These are phyloP conservation scores for Megalopta genalis DNA, from an alignment of 1,140 invertebrate genomes.

Conservation along the genomic window DNA sequence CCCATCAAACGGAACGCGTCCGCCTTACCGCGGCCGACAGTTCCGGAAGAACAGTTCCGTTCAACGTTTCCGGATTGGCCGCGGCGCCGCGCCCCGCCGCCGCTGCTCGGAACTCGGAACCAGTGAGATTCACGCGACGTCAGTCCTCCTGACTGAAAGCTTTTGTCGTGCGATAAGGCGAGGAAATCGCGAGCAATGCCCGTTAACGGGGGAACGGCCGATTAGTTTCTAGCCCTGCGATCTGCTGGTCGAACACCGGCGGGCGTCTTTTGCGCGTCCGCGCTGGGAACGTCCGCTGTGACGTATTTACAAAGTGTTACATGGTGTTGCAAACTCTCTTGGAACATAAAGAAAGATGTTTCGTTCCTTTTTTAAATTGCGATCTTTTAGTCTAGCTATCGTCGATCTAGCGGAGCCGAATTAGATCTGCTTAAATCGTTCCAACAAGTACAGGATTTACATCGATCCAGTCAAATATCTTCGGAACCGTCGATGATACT, in stretches of 20 bases:
- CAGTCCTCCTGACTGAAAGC: neutral
- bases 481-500: too few relatives aligned
- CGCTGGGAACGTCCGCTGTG: neutral
- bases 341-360: too few relatives aligned
- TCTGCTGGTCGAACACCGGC: neutral
- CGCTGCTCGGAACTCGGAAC: neutral
- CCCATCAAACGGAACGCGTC: neutral
- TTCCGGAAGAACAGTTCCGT: neutral
- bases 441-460: too few relatives aligned
- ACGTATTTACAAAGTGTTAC: too few relatives aligned
- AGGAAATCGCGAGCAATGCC: neutral
- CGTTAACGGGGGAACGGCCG: neutral
- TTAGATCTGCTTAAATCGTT: too few relatives aligned
- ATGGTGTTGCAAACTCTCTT: too few relatives aligned
- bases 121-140: neutral
- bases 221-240: neutral
- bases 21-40: neutral
- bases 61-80: neutral
- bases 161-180: conserved; percentile 1
- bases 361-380: too few relatives aligned
- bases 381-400: too few relatives aligned
- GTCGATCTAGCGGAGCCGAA: too few relatives aligned
- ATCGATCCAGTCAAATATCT: too few relatives aligned
- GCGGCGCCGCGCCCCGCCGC: too few relatives aligned
- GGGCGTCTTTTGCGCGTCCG: neutral